Base-by-base conservation (phyloP, 1,140 invertebrate genomes). In the Choristoneura fumiferana region DNA sequence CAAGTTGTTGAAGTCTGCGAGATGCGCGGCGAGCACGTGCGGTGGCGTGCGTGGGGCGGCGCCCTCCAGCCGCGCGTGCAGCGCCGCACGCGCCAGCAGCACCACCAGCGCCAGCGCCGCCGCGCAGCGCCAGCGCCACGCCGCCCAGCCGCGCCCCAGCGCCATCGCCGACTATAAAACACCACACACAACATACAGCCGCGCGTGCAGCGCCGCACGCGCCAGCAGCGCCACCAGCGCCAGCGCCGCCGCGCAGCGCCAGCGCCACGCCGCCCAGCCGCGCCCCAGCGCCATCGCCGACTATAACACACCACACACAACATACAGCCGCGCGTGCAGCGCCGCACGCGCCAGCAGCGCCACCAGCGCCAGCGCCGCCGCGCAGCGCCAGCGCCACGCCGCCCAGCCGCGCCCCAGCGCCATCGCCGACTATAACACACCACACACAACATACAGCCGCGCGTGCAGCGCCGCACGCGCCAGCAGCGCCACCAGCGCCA, bases 21-120 rank as follows among this genome's bases (percentile, higher is more conserved):
- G 67, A 67, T 74, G 75, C 65, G 78, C 81, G 5, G 79, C 76
- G 35, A 81, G 78, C 35, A 56, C 43, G 53, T 80, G 78, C 36
- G 79, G 79, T 22, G 78, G 68, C 4, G 33, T 12, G 4, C 59
- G 43, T n/a, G 63, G 61, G 33, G 14, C 37, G n/a, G 38, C 34
- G 38, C 29, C 36, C 57, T 55, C 60, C 56, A 53, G 62, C 12
- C 54, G 35, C 8, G 37, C 37, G 10, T 49, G 12, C 12, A 36
- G 64, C 6, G 45, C 55, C 57, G 12, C 18, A 37, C 12, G 39
- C 17, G 22, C 39, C 39, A 29, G 58, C 60, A 53, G 61, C 40
- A 65, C 37, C 54, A 38, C 33, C 18, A 33, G 29, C 54, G 37
- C 54, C 37, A 40, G 34, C 58, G 17, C 3, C 39, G 33, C 9